These are phyloP conservation scores for Macaca nemestrina DNA, from an alignment of 2,113 vertebrate genomes.

Conservation along the genomic window DNA sequence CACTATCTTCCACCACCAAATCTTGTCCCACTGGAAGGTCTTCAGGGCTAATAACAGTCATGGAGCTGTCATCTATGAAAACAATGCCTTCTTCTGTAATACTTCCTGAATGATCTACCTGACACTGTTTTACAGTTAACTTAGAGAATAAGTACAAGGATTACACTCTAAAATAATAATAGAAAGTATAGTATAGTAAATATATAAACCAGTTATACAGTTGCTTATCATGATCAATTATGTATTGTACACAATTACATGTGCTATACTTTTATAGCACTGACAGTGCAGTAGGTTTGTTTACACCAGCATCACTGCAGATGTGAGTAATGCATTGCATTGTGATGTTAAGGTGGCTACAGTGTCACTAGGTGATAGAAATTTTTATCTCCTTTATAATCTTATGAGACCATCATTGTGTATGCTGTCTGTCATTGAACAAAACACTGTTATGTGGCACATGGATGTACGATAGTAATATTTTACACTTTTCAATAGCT, in stretches of 20 bases:
- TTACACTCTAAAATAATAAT: background rate
- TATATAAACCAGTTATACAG: background rate
- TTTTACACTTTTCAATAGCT: background rate
- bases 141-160: too few relatives aligned
- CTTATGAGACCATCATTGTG: background rate
- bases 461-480: background rate
- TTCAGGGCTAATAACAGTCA: background rate
- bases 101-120: background rate
- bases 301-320: background rate
- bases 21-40: background rate
- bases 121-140: background rate
- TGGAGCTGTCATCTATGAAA: background rate
- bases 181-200: background rate
- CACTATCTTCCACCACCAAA: background rate
- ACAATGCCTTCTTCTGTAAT: background rate
- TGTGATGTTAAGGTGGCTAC: background rate
- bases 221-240: background rate
- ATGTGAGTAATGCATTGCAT: background rate
- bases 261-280: background rate
- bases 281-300: background rate
- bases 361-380: background rate
- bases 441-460: background rate
- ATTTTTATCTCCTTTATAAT: background rate
- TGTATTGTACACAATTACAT: background rate
- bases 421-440: background rate